Evolutionary conservation across 2,113 vertebrate species (phyloP).

Genomic region (Neotragus moschatus): DNA sequence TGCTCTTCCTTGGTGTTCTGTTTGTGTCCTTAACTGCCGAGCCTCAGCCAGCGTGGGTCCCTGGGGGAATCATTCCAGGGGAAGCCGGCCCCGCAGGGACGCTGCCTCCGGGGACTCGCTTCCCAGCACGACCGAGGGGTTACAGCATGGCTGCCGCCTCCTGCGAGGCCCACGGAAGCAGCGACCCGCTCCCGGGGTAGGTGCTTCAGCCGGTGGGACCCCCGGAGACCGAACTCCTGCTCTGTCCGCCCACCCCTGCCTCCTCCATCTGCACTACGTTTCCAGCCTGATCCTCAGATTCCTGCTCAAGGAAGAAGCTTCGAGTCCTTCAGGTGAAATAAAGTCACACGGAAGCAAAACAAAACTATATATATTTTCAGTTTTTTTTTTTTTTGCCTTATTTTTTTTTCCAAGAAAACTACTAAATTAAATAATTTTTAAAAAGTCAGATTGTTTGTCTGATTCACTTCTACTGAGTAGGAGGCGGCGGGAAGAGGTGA

Average conservation of each 20-base stretch:
- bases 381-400: constrained; percentile 67
- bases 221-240: neutral
- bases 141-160: neutral
- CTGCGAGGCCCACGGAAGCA: neutral
- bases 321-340: constrained; percentile 61
- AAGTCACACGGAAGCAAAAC: constrained; percentile 51
- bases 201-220: neutral
- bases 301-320: constrained; percentile 50
- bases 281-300: constrained; percentile 28
- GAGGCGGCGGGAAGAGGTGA: neutral
- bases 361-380: constrained; percentile 73
- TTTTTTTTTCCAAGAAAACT: constrained; percentile 67
- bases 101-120: neutral
- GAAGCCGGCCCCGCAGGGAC: constrained; percentile 25
- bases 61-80: constrained; percentile 55
- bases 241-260: neutral
- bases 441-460: constrained; percentile 60
- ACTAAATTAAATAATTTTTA: constrained; percentile 82
- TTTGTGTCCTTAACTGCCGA: constrained; percentile 61
- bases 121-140: neutral
- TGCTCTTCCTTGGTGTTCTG: constrained; percentile 47
- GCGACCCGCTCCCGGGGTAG: neutral
- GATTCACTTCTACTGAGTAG: neutral
- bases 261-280: constrained; percentile 27
- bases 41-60: constrained; percentile 64